Evolutionary conservation across 2,888 invertebrate species (phyloP).

Genomic region (Entomobrya proxima): DNA sequence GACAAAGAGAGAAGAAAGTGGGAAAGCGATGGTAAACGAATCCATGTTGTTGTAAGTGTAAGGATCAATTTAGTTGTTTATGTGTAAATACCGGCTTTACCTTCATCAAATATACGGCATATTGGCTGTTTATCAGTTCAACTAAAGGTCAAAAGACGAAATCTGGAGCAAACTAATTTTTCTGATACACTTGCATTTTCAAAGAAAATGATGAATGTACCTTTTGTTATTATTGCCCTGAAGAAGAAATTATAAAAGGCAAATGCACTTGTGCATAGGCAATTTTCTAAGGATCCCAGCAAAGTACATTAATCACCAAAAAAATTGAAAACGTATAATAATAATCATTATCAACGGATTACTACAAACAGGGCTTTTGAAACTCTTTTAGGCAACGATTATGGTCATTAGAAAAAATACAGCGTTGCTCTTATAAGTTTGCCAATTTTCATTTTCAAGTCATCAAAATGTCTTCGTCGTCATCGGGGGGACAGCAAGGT

Average conservation of each 20-base stretch:
- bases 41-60: no score
- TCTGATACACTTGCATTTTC: neutral
- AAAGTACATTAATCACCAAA: neutral
- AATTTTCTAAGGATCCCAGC: neutral
- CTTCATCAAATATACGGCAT: neutral
- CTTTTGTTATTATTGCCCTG: neutral
- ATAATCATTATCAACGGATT: neutral
- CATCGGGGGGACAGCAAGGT: slow-evolving; percentile 36
- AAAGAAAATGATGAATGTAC: neutral
- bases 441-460: neutral
- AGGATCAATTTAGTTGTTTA: no score
- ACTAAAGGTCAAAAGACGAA: slow-evolving; percentile 27
- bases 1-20: no score
- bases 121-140: neutral
- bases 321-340: neutral
- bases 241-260: neutral
- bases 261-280: no score
- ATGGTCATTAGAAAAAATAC: slow-evolving; percentile 19
- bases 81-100: neutral
- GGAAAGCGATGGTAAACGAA: no score
- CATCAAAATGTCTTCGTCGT: slow-evolving; percentile 43
- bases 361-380: neutral
- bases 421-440: slow-evolving; percentile 27
- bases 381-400: slow-evolving; percentile 30
- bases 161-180: slow-evolving; percentile 16